Base-by-base conservation (phyloP, 2,797 vertebrate species). In the Platyrinchus mystaceus region DNA sequence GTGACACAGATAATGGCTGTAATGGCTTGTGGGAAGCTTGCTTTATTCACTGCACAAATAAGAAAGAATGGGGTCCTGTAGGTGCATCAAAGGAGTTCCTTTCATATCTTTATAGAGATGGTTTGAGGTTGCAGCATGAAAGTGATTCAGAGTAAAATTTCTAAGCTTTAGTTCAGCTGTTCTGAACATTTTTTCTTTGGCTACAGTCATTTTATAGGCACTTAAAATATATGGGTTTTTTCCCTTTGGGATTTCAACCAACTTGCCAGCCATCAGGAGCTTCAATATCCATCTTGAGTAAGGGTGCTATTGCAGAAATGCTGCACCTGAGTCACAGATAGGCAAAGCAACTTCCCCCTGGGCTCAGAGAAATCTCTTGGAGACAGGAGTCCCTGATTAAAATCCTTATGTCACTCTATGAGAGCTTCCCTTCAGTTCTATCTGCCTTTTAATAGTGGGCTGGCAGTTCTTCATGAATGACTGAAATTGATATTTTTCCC, bases 381-480 rank as follows among this genome's bases (percentile, higher is more conserved):
- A 14, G 7, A 32, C 41, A 36, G 9, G 21, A 76, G 23, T n/a
- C 82, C 39, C n/a, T 0, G 0, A 19, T 36, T 46, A 36, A 77
- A 78, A 66, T 55, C 20, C 41, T 69, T 30, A 3, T 68, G 11
- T 43, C 30, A 28, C 0, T 55, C 28, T 47, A 1, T 1, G 22
- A 60, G 58, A 43, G 36, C 24, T 24, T 34, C 60, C 39, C 37
- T 77, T 85, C 34, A 22, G 18, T 44, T 62, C 39, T 43, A 0
- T 49, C 30, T 91, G 52, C 52, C 39, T 67, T 47, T 58, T 11
- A 53, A 0, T 1, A 5, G 6, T 6, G 22, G 23, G 19, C 62
- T 78, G 58, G 50, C 36, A 79, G 22, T 26, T 87, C 27, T 50
- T 39, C 22, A 6, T 20, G 24, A 68, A 26, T 36, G 0, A 74